Percentiles rank a stretch among this genome's conserved stretches.
These are phyloP conservation scores for Agrotis exclamationis DNA, from an alignment of 2,888 invertebrate species.

Conservation along the genomic window DNA sequence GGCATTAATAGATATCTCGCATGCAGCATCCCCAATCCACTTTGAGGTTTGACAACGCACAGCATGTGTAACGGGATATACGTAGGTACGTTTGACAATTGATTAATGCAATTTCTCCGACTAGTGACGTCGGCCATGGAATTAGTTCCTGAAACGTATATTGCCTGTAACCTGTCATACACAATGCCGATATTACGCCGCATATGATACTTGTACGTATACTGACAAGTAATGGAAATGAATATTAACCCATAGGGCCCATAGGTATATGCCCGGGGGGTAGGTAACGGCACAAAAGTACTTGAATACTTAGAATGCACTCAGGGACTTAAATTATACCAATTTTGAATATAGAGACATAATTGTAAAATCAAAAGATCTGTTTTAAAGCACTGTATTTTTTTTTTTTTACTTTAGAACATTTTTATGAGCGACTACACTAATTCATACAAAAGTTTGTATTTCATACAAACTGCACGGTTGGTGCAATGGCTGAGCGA, in stretches of 20 bases:
- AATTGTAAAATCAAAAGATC: too few species aligned
- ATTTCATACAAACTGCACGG: too few species aligned
- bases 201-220: constrained; percentile 21
- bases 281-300: too few species aligned
- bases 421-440: too few species aligned
- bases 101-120: constrained; percentile 88
- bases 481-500: too few species aligned
- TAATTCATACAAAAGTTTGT: too few species aligned
- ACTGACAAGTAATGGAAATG: constrained; percentile 56
- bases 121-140: constrained; percentile 74
- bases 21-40: constrained; percentile 71
- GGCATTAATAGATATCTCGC: constrained; percentile 50
- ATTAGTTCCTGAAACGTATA: constrained; percentile 72
- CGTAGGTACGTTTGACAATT: constrained; percentile 82
- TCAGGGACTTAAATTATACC: too few species aligned
- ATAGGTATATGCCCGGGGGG: too few species aligned
- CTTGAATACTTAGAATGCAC: too few species aligned
- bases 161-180: constrained; percentile 59
- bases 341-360: too few species aligned
- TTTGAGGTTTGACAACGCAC: constrained; percentile 74
- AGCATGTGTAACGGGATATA: constrained; percentile 72
- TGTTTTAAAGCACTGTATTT: too few species aligned
- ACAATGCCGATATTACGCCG: constrained; percentile 41
- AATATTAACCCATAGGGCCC: constrained; percentile 50
- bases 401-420: too few species aligned